Conservation (phyloP, 2,888 invertebrate genomes). For the Carpatolechia fugitivella region DNA sequence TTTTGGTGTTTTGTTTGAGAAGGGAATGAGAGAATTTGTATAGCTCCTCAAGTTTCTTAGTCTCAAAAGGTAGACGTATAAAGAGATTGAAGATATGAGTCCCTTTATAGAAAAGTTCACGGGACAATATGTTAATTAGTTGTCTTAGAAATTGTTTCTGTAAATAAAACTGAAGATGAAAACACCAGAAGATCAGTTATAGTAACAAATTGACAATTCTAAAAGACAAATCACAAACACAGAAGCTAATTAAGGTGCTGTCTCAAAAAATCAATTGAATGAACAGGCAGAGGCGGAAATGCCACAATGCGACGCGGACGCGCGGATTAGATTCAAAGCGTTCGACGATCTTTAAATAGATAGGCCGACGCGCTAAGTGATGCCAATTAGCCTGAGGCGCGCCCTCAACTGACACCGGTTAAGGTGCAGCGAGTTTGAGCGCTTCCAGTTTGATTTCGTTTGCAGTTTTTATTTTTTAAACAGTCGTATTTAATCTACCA, state of each 20-base stretch:
- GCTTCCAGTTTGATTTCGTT: conserved; percentile 11
- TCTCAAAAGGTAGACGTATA: conserved; percentile 22
- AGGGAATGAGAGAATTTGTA: conserved; percentile 26
- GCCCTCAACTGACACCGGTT: conserved; percentile 39
- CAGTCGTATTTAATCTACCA: neutral
- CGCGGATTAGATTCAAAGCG: conserved; percentile 31
- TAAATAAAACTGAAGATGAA: neutral
- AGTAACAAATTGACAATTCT: neutral
- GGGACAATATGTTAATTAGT: conserved; percentile 14
- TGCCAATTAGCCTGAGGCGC: conserved; percentile 44
- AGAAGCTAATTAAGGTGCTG: conserved; percentile 17
- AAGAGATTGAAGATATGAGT: conserved; percentile 19
- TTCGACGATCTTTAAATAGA: conserved; percentile 41
- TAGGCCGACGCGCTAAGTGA: conserved; percentile 52
- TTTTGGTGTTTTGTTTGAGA: conserved; percentile 53
- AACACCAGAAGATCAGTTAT: neutral
- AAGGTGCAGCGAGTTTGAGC: conserved; percentile 10
- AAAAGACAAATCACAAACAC: conserved; percentile 13
- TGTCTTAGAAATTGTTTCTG: neutral
- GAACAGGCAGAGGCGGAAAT: conserved; percentile 29
- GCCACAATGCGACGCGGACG: conserved; percentile 30
- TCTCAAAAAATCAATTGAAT: conserved; percentile 19
- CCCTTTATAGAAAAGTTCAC: conserved; percentile 17
- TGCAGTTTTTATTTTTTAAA: neutral
- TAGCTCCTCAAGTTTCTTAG: conserved; percentile 25